A percentile compares a stretch with the other conserved stretches of the same genome.
phyloP scores from a whole-genome alignment of 2,888 invertebrate species.

The Campoplex nolae region DNA sequence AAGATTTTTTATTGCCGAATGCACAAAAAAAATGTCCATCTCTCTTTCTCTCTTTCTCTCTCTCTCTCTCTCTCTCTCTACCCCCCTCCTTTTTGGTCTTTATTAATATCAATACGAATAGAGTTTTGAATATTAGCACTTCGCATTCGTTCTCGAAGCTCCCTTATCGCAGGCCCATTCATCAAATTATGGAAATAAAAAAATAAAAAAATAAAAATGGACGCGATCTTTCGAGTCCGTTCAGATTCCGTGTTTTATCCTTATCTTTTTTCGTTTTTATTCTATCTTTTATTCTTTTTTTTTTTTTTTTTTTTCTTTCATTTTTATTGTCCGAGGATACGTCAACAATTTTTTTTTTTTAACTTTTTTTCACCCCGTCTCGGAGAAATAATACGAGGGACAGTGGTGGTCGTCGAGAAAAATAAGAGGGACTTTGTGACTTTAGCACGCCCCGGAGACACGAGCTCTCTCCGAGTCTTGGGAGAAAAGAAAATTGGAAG shows the following conservation, averaged over 20 bases:
- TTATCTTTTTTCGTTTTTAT: not conserved
- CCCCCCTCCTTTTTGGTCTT: conserved; percentile 27
- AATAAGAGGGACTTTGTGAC: conserved; percentile 66
- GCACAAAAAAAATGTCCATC: conserved; percentile 66
- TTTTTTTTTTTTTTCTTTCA: not conserved
- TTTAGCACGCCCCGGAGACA: conserved; percentile 66
- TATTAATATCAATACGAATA: conserved; percentile 30
- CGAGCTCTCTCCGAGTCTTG: conserved; percentile 21
- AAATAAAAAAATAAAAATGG: not conserved
- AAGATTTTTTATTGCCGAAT: conserved; percentile 73
- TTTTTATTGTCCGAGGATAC: not conserved
- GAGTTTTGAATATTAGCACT: not conserved
- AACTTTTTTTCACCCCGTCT: conserved; percentile 7
- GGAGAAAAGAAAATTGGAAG: conserved; percentile 48
- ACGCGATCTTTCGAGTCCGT: conserved; percentile 47
- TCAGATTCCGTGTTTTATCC: not conserved
- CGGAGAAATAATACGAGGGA: conserved; percentile 53
- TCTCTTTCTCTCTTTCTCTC: conserved; percentile 63
- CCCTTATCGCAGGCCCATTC: conserved; percentile 47
- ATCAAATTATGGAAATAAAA: conserved; percentile 27
- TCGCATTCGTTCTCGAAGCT: conserved; percentile 43
- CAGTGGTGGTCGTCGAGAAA: conserved; percentile 39
- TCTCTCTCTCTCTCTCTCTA: conserved; percentile 31
- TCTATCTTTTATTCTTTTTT: not conserved
- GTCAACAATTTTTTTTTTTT: conserved; percentile 31